These are phyloP conservation scores for Stegodyphus dumicola DNA, from an alignment of 1,140 invertebrate genomes.

Conservation along the genomic window DNA sequence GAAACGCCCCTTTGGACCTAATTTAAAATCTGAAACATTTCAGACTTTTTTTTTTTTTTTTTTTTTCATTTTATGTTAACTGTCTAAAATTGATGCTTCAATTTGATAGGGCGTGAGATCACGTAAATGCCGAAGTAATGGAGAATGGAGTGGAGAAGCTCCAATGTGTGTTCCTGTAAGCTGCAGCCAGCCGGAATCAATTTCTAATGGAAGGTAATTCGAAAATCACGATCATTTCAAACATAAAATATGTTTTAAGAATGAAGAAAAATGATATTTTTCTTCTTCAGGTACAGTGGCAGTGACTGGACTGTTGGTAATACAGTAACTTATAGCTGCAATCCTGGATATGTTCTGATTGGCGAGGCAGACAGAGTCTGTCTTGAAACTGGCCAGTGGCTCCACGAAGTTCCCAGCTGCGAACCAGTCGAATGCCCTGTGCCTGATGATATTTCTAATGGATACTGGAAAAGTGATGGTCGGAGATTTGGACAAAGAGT, in stretches of 20 bases:
- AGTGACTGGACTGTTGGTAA: slow-evolving; percentile 64
- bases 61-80: no score
- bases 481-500: slow-evolving; percentile 62
- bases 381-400: slow-evolving; percentile 68
- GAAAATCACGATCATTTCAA: no score
- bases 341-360: slow-evolving; percentile 67
- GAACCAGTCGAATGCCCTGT: slow-evolving; percentile 63
- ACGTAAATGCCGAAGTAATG: slow-evolving; percentile 54
- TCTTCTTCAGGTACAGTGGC: slow-evolving; percentile 41
- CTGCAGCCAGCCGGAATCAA: slow-evolving; percentile 64
- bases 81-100: no score
- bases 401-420: slow-evolving; percentile 65
- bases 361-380: slow-evolving; percentile 67
- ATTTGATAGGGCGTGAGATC: slow-evolving; percentile 43
- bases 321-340: slow-evolving; percentile 68
- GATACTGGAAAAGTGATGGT: slow-evolving; percentile 44
- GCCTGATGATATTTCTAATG: slow-evolving; percentile 46
- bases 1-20: no score
- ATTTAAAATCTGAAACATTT: no score
- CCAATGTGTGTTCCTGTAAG: slow-evolving; percentile 64
- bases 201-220: slow-evolving; percentile 62
- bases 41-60: no score
- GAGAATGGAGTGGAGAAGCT: slow-evolving; percentile 64
- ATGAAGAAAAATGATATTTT: not conserved
- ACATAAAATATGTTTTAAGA: not conserved